Percentiles rank a stretch among this genome's conserved stretches.
Conservation (phyloP, 2,888 invertebrate genomes). For the Ichneumon xanthorius region DNA sequence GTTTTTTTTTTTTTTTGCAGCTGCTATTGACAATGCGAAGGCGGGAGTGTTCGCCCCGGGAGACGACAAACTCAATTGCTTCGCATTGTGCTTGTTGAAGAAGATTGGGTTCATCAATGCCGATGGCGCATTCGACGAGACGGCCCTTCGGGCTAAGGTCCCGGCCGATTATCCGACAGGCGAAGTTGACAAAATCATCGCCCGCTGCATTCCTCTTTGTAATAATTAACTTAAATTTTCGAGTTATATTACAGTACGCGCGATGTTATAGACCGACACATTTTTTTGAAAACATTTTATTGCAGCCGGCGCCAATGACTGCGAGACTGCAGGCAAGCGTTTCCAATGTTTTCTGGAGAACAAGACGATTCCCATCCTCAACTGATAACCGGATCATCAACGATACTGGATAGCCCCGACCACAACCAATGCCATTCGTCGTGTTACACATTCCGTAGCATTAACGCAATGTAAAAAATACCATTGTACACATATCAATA, state of each 20-base stretch:
- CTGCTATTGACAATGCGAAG: conserved; percentile 74
- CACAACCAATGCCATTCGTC: not conserved
- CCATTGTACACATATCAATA: not conserved
- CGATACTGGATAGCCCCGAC: not conserved
- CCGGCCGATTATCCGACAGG: conserved; percentile 70
- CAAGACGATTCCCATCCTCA: conserved; percentile 36
- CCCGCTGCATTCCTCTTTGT: conserved; percentile 73
- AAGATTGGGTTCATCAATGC: conserved; percentile 76
- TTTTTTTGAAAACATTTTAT: conserved; percentile 2
- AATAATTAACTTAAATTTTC: conserved; percentile 52
- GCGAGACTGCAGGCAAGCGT: conserved; percentile 67
- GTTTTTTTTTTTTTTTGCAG: conserved; percentile 64
- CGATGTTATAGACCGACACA: conserved; percentile 1
- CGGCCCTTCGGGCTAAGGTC: conserved; percentile 71
- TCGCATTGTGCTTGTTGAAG: conserved; percentile 77
- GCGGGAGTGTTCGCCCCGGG: conserved; percentile 69
- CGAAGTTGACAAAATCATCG: conserved; percentile 72
- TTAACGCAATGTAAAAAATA: not conserved
- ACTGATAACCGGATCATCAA: conserved; percentile 7
- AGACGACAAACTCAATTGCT: conserved; percentile 77
- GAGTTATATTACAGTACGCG: not conserved
- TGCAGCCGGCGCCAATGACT: conserved; percentile 62
- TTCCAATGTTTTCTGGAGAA: conserved; percentile 67
- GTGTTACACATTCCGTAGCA: not conserved
- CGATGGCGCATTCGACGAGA: conserved; percentile 74